Evolutionary conservation across 2,888 invertebrate genomes (phyloP), one percentile per base, ranked within the genome.

Genomic region (Tenthredo amoena): DNA sequence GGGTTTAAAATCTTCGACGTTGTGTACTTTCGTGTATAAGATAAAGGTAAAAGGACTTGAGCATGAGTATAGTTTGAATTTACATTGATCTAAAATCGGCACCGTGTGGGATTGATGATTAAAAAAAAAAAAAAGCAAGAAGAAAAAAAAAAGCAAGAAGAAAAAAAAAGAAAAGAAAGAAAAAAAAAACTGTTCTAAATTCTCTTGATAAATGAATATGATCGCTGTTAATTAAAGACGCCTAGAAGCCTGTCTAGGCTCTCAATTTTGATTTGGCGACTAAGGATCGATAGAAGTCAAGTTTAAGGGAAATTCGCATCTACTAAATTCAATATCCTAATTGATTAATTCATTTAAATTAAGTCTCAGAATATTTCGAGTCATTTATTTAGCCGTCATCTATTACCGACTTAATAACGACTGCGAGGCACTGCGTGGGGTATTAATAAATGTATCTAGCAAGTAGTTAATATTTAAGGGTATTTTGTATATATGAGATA

Each of bases 201-300:
- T 68, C 12, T 43, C 21, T 74, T 15, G 26, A 74, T 74, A n/a
- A 10, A 43, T 74, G 10, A 21, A 74, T 43, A 21, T 79, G 47
- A 71, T 84, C 84, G 84, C 72, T 86, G 87, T 87, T 87, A 91
- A 91, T 91, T 91, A 88, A 88, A 91, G 90, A 90, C 76, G 88
- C 88, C 91, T 91, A 90, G 87, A 87, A 85, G 84, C 89, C 87
- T 86, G 89, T 91, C 87, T 91, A 91, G 90, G 90, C 89, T 89
- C 90, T 91, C 88, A 91, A 91, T 91, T 91, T 91, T 88, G 89
- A 88, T 89, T 87, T 88, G 87, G 87, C 88, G 86, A 86, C 86
- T 86, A 71, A 40, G 82, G 37, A 77, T 31, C n/a, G 6, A 18
- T 83, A 43, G 47, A 15, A 12, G 15, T 77, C 18, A 77, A 7